Evolutionary conservation across 1,140 invertebrate genomes (phyloP).

Genomic region (Drosophila mayri): DNA sequence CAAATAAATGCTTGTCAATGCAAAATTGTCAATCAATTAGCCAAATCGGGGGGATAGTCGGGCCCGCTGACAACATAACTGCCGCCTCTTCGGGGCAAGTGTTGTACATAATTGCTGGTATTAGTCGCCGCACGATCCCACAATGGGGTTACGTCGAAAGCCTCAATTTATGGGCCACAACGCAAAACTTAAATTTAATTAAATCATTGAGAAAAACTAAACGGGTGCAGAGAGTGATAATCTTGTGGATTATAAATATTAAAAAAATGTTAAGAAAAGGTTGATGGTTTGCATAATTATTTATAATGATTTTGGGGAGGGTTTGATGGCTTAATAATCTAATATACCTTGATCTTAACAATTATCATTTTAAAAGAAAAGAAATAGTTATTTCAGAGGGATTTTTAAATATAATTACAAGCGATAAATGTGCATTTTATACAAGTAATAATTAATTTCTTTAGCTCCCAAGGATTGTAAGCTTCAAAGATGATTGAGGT

Average conservation of each 20-base stretch:
- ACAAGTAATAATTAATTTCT: not conserved
- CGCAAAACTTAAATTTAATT: not conserved
- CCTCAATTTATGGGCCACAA: constrained; percentile 25
- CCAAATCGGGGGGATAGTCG: constrained; percentile 44
- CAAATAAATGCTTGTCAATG: constrained; percentile 55
- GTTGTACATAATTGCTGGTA: constrained; percentile 38
- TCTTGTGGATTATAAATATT: not conserved
- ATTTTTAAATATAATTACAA: not conserved
- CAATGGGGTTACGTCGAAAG: constrained; percentile 38
- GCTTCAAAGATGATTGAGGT: not conserved
- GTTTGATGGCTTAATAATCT: not conserved
- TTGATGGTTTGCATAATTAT: not conserved
- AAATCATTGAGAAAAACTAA: not conserved
- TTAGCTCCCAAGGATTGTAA: not conserved
- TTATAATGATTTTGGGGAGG: not conserved
- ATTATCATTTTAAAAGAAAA: not conserved
- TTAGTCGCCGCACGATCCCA: constrained; percentile 30
- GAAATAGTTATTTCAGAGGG: not conserved
- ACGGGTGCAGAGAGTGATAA: not conserved
- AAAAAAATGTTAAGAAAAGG: not conserved
- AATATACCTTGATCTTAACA: not conserved
- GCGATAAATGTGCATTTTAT: not conserved
- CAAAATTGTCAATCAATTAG: constrained; percentile 64
- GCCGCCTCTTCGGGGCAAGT: constrained; percentile 44
- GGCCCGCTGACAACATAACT: constrained; percentile 33